Base-by-base conservation (phyloP, 2,797 vertebrate genomes). In the Buceros bicornis region DNA sequence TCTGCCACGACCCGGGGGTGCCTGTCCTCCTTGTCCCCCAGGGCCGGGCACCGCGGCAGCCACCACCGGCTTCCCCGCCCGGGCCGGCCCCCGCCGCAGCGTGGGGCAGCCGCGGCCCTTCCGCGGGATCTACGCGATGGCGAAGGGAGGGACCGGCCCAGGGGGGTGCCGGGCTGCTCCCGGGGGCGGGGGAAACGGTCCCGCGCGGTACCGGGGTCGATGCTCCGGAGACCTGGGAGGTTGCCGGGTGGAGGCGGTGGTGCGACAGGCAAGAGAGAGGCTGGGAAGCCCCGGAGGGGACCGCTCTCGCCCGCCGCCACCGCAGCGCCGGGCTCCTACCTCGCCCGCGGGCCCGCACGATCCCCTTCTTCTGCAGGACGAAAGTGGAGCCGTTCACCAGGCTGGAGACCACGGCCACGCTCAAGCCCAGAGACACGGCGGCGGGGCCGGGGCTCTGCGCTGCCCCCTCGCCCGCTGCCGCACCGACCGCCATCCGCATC, bases 341-440 rank as follows among this genome's bases (percentile, higher is more conserved):
- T 99, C 98, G 97, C 69, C 97, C 97, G 35, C 98, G 98, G 60
- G 99, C 98, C 74, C 99, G 98, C 79, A 99, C 97, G 94, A 99
- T 99, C 51, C 99, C 99, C 80, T 99, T 99, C 96, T 99, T 99
- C 95, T 99, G 99, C 54, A 99, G 98, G 85, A 99, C 99, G 97
- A 99, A 99, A 29, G 99, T 99, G 87, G 99, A 99, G 31, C 99
- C 99, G 92, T 99, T 99, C 94, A 99, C 98, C 79, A 99, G 98
- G 97, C 99, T 99, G 40, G 99, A 99, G 37, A 99, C 96, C 12
- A 99, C 98, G 6, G 99, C 99, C 94, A 99, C 98, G 64, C 97
- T 97, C 93, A 99, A 97, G 71, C 99, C 99, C 58, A 97, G 88
- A 10, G 97, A 98, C 51, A 98, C 97, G 7, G 98, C 97, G 37